Conservation (phyloP, 2,888 invertebrate genomes). For the Poecilus cupreus region DNA sequence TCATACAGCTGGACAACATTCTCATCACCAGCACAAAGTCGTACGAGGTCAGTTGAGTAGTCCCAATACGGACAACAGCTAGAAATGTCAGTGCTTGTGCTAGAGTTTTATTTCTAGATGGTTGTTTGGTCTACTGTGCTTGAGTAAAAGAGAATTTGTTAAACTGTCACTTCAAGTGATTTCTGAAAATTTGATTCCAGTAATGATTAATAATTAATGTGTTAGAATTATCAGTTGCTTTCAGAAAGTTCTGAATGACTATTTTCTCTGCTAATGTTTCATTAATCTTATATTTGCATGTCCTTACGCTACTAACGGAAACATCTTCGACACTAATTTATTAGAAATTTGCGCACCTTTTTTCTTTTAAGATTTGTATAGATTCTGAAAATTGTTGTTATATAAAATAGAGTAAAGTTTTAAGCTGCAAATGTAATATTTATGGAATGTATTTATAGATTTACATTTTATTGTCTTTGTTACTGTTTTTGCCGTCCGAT, state of each 20-base stretch:
- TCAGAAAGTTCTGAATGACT: background rate
- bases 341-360: conserved; percentile 49
- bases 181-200: too few species aligned
- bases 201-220: background rate
- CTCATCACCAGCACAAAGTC: conserved; percentile 47
- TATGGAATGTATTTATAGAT: conserved; percentile 32
- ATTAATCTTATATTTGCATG: conserved; percentile 47
- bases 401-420: background rate
- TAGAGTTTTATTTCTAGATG: conserved; percentile 20
- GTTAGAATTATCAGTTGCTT: background rate
- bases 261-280: conserved; percentile 24
- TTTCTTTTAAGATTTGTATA: conserved; percentile 53
- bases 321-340: conserved; percentile 43
- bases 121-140: conserved; percentile 3
- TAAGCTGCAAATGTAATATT: conserved; percentile 14
- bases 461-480: conserved; percentile 1
- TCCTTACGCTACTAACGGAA: conserved; percentile 45
- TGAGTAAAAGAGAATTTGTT: background rate
- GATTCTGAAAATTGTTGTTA: background rate
- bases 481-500: conserved; percentile 8
- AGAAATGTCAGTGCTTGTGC: background rate
- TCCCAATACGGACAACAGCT: conserved; percentile 11
- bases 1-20: conserved; percentile 71
- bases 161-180: too few species aligned
- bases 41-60: conserved; percentile 53